Conservation (phyloP, 2,888 invertebrate species). For the Thalpophila matura region DNA sequence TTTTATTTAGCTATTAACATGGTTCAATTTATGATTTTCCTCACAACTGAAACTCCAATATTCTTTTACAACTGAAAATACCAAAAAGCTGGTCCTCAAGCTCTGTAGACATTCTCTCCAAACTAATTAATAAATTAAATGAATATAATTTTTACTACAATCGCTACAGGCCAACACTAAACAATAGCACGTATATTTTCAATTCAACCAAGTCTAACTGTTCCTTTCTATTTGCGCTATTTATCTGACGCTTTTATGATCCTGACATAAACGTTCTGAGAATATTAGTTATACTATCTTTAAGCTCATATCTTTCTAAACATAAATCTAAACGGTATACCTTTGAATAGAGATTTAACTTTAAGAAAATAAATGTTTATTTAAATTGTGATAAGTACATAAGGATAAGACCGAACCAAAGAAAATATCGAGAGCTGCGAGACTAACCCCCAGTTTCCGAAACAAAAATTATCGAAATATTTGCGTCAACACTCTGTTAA, state of each 20-base stretch:
- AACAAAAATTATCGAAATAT: too few relatives aligned
- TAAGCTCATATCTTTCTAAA: background rate
- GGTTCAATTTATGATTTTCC: too few relatives aligned
- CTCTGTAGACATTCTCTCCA: background rate
- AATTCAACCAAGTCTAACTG: slow-evolving; percentile 13
- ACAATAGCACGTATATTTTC: slow-evolving; percentile 16
- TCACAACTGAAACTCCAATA: too few relatives aligned
- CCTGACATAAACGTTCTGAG: slow-evolving; percentile 32
- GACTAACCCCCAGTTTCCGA: too few relatives aligned
- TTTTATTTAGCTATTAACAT: too few relatives aligned
- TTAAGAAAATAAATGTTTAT: background rate
- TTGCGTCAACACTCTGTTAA: too few relatives aligned
- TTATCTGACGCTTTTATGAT: slow-evolving; percentile 57
- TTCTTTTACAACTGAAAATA: too few relatives aligned
- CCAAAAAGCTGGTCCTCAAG: too few relatives aligned
- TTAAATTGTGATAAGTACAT: background rate
- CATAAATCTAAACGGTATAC: background rate
- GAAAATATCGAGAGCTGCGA: too few relatives aligned
- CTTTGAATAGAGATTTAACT: slow-evolving; percentile 12
- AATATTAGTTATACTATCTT: slow-evolving; percentile 11
- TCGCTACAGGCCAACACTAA: background rate
- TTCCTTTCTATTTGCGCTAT: slow-evolving; percentile 51
- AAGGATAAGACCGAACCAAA: too few relatives aligned
- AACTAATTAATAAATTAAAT: too few relatives aligned
- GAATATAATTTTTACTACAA: too few relatives aligned